Evolutionary conservation across 2,113 vertebrate species (phyloP), one percentile per base, ranked within the genome.

Genomic region (Puntigrus tetrazona): DNA sequence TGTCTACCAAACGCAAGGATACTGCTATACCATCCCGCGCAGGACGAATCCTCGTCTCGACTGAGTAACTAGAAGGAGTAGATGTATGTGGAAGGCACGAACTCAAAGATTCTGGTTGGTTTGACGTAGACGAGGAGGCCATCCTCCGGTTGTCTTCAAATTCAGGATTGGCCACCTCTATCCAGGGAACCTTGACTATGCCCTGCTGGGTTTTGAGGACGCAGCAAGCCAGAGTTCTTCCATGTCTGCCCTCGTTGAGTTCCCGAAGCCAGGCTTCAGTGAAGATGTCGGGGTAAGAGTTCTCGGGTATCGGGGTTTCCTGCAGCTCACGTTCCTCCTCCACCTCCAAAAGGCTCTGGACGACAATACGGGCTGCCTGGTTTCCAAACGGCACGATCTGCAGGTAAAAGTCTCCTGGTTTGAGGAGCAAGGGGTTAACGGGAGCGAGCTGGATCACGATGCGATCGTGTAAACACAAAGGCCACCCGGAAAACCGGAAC

Each of bases 401-500:
- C 75, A 97, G 95, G 92, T 96, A 98, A 87, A 98, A 97, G 92
- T 98, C 97, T 77, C 96, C 93, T 0, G 94, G 94, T 13, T 93
- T 94, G 86, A 98, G 89, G 20, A 95, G 89, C 86, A 94, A 92
- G 0, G 96, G 95, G 84, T 94, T 92, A 87, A 97, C 90, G 0
- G 96, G 94, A 0, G 96, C 94, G 0, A 97, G 93, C 84, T 98
- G 96, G 86, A 98, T 77, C 1, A 97, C 95, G 2, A 97, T 92
- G 63, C 93, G 94, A 77, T 96, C 94, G 0, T 88, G 92, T 59
- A 97, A 93, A 81, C 97, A 98, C 76, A 98, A 89, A 0, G 97
- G 97, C 97, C 97, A 98, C 90, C 97, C 97, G n/a, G 95, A 94
- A 0, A 94, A 96, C 83, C 94, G 89, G 90, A 97, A 98, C 61